These are phyloP conservation scores for Gouania willdenowi DNA, from an alignment of 2,797 vertebrate genomes.

Conservation along the genomic window DNA sequence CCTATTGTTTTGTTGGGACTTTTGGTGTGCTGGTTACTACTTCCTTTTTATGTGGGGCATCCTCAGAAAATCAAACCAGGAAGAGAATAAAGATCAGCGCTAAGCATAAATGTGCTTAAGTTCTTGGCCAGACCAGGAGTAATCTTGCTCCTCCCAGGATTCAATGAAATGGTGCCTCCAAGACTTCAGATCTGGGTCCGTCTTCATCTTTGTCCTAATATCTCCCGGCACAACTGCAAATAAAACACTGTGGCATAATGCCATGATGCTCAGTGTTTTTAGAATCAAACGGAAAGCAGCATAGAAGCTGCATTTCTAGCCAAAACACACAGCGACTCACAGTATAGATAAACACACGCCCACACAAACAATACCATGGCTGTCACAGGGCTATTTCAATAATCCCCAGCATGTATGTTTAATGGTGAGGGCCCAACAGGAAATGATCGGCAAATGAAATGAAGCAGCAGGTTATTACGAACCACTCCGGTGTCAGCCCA, in stretches of 20 bases:
- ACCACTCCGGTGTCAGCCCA: slow-evolving; percentile 78
- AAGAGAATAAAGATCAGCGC: slow-evolving; percentile 53
- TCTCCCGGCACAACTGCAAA: slow-evolving; percentile 46
- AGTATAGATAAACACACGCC: slow-evolving; percentile 1
- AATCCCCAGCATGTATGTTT: slow-evolving; percentile 91
- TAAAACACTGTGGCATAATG: slow-evolving; percentile 47
- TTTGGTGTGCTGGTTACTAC: no score
- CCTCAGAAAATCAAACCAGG: slow-evolving; percentile 34
- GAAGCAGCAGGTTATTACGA: slow-evolving; percentile 84
- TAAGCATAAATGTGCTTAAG: slow-evolving; percentile 52
- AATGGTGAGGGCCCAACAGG: slow-evolving; percentile 91
- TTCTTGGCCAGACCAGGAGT: slow-evolving; percentile 60
- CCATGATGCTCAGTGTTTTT: slow-evolving; percentile 45
- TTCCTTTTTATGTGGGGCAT: no score
- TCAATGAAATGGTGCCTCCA: slow-evolving; percentile 61
- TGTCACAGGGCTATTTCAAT: slow-evolving; percentile 83
- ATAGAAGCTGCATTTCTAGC: slow-evolving; percentile 51
- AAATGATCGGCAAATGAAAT: slow-evolving; percentile 94
- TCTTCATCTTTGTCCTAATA: slow-evolving; percentile 47
- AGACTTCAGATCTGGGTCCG: slow-evolving; percentile 48
- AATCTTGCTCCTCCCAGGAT: slow-evolving; percentile 62
- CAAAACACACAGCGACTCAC: slow-evolving; percentile 19
- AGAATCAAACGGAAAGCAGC: slow-evolving; percentile 44
- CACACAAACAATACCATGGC: slow-evolving; percentile 60
- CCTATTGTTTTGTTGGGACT: no score